Evolutionary conservation across 1,140 invertebrate genomes (phyloP).

Genomic region (Cotesia vestalis): DNA sequence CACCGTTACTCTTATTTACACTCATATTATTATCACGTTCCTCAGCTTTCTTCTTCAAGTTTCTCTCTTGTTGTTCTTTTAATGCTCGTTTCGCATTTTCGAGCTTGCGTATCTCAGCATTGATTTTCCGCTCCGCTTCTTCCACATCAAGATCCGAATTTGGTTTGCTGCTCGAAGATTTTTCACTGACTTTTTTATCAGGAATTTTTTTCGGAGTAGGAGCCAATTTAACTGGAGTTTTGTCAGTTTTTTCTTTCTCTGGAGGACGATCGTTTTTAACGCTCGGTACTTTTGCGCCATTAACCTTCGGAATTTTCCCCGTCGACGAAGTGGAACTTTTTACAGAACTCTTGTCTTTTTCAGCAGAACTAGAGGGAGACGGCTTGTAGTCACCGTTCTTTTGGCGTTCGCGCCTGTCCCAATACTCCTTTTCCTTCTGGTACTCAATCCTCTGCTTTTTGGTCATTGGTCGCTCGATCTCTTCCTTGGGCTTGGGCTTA

Average conservation of each 20-base stretch:
- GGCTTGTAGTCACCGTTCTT: conserved; percentile 32
- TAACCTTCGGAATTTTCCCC: conserved; percentile 39
- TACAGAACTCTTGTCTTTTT: background rate
- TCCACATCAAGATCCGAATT: conserved; percentile 45
- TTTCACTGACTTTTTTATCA: conserved; percentile 57
- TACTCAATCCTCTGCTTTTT: conserved; percentile 81
- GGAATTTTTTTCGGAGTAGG: conserved; percentile 58
- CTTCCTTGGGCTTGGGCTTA: conserved; percentile 69
- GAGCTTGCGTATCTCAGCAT: conserved; percentile 59
- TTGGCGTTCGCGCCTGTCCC: conserved; percentile 65
- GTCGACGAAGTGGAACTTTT: conserved; percentile 31
- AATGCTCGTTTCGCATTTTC: conserved; percentile 65
- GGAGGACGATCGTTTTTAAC: too few species aligned
- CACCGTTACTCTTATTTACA: conserved; percentile 36
- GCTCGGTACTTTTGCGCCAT: too few species aligned
- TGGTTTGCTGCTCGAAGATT: conserved; percentile 32
- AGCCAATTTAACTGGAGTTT: too few species aligned
- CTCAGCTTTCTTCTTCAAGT: conserved; percentile 49
- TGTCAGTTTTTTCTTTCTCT: too few species aligned
- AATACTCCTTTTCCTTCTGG: conserved; percentile 69
- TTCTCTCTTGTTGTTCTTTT: conserved; percentile 65
- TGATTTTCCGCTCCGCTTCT: conserved; percentile 58
- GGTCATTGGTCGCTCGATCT: conserved; percentile 77
- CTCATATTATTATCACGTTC: conserved; percentile 38
- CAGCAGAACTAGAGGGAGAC: background rate